These are phyloP conservation scores for Sarcophaga bullata DNA, from an alignment of 1,140 invertebrate genomes.

Conservation along the genomic window DNA sequence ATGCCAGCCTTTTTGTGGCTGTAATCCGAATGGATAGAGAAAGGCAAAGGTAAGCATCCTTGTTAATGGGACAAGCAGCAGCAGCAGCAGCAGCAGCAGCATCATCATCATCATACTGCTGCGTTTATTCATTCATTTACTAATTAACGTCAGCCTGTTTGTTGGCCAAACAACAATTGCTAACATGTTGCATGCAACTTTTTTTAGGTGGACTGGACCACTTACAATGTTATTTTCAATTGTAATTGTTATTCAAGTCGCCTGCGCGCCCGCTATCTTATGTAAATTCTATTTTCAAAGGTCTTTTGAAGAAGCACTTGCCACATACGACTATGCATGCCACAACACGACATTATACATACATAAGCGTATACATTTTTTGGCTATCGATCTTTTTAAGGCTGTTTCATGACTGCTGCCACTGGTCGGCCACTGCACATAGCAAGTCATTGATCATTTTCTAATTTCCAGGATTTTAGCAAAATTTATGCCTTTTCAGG, in stretches of 20 bases:
- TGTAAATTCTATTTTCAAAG: neutral
- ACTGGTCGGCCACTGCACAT: neutral
- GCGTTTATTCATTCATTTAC: slow-evolving; percentile 30
- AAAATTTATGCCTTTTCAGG: too few relatives aligned
- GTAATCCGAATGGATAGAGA: neutral
- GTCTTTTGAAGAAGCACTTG: slow-evolving; percentile 7
- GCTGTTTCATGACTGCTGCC: neutral
- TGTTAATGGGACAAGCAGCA: neutral
- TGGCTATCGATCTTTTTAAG: slow-evolving; percentile 2
- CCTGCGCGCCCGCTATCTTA: neutral
- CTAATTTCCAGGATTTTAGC: too few relatives aligned
- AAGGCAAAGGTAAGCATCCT: neutral
- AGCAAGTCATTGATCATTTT: slow-evolving; percentile 11
- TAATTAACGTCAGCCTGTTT: slow-evolving; percentile 33
- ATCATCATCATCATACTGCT: neutral
- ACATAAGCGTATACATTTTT: neutral
- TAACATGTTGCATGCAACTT: slow-evolving; percentile 31
- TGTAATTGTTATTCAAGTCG: neutral
- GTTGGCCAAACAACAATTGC: slow-evolving; percentile 17
- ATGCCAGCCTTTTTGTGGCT: neutral
- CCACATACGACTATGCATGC: neutral
- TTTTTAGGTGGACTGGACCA: neutral
- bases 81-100: neutral
- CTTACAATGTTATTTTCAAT: neutral
- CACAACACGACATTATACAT: neutral